Conservation (phyloP, 2,797 vertebrate genomes). For the Myioborus miniatus region DNA sequence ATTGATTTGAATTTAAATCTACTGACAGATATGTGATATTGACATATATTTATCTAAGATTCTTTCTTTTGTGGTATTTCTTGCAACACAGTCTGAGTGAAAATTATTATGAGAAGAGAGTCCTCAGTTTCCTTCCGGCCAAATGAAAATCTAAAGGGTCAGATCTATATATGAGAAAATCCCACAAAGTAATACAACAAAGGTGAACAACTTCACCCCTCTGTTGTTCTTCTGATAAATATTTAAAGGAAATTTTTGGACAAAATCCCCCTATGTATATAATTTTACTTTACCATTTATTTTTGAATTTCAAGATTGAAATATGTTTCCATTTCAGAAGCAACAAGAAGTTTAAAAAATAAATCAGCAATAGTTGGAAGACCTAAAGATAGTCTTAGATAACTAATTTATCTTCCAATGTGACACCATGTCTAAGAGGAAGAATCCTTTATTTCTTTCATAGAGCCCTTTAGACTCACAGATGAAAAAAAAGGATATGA, state of each 20-base stretch:
- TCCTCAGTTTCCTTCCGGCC: background rate
- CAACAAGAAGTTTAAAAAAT: background rate
- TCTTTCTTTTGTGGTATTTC: background rate
- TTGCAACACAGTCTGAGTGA: background rate
- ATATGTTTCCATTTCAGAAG: background rate
- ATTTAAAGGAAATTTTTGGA: background rate
- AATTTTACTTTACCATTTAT: background rate
- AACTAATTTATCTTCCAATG: background rate
- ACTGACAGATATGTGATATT: background rate
- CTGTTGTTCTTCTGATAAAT: background rate
- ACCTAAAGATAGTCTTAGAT: background rate
- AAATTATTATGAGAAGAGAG: background rate
- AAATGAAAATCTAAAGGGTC: background rate
- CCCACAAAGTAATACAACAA: background rate
- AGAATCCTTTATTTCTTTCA: background rate
- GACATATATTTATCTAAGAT: background rate
- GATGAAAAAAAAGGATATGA: background rate
- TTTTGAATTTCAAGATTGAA: background rate
- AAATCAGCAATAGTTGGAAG: background rate
- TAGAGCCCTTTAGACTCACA: background rate
- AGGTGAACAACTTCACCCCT: background rate
- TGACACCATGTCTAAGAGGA: background rate
- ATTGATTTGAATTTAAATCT: background rate
- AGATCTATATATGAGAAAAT: background rate
- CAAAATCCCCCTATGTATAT: background rate